Conservation (phyloP, 35 echinoderm and acorn worm genomes). For the Acanthaster planci region DNA sequence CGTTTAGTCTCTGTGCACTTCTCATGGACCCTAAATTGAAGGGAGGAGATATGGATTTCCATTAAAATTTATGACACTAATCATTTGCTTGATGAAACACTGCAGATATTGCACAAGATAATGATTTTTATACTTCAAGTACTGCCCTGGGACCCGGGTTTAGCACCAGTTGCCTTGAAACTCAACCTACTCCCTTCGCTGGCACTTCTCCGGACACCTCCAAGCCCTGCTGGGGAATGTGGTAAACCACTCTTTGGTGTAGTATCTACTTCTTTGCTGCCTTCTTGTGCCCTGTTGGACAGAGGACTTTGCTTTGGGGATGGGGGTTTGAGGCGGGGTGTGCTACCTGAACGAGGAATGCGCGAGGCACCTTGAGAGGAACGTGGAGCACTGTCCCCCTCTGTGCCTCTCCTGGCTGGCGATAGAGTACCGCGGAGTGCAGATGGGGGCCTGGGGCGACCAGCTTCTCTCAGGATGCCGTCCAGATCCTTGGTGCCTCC, state of each 20-base stretch:
- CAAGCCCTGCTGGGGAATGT: background rate
- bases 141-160: background rate
- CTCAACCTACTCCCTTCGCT: background rate
- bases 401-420: background rate
- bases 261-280: background rate
- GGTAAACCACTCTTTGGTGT: background rate
- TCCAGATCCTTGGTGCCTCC: background rate
- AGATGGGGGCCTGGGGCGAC: background rate
- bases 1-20: no score
- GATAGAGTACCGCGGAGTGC: background rate
- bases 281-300: background rate
- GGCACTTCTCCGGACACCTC: background rate
- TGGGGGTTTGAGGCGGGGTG: constrained; percentile 5
- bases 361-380: background rate
- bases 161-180: background rate
- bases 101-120: no score
- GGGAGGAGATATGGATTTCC: no score
- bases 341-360: background rate
- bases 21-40: no score
- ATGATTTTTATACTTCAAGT: background rate
- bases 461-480: background rate
- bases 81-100: no score
- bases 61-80: no score
- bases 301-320: constrained; percentile 3
- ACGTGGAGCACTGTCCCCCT: background rate